phyloP scores from a whole-genome alignment of 2,888 invertebrate genomes.

The Dusona sp. region DNA sequence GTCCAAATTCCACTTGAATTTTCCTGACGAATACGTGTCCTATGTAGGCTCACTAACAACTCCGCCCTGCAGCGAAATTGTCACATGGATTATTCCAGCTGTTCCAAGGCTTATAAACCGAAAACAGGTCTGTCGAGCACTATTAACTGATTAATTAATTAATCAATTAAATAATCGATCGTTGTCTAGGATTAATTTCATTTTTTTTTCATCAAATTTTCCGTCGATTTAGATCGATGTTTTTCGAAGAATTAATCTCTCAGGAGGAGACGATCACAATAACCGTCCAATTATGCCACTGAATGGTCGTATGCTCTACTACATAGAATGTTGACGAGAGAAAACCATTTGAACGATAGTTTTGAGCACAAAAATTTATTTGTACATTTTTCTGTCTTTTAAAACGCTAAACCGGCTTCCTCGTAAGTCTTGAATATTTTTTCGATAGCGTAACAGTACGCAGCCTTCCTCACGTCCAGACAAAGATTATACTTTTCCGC shows the following conservation, averaged over 20 bases:
- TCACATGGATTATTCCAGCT: slow-evolving; percentile 86
- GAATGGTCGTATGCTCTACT: slow-evolving; percentile 58
- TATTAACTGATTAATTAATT: background rate
- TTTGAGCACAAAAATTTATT: slow-evolving; percentile 33
- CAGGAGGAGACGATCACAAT: slow-evolving; percentile 51
- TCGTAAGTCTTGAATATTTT: slow-evolving; percentile 98
- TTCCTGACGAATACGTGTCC: slow-evolving; percentile 77
- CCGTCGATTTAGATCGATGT: slow-evolving; percentile 41
- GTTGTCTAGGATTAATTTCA: too few relatives aligned
- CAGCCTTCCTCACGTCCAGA: slow-evolving; percentile 97
- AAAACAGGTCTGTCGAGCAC: slow-evolving; percentile 69
- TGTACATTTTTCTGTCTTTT: background rate
- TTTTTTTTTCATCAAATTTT: slow-evolving; percentile 12
- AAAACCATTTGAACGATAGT: slow-evolving; percentile 12
- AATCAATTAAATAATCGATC: background rate
- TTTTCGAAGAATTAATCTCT: slow-evolving; percentile 50
- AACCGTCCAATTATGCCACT: slow-evolving; percentile 62
- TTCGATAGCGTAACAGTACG: slow-evolving; percentile 97
- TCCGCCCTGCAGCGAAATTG: slow-evolving; percentile 85
- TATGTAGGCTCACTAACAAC: slow-evolving; percentile 87
- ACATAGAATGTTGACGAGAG: slow-evolving; percentile 22
- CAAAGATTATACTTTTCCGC: slow-evolving; percentile 96
- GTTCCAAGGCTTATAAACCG: slow-evolving; percentile 79
- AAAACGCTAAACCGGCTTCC: slow-evolving; percentile 97
- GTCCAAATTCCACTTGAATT: slow-evolving; percentile 80